Base-by-base conservation (phyloP, 2,888 invertebrate genomes). In the Steromphala cineraria region DNA sequence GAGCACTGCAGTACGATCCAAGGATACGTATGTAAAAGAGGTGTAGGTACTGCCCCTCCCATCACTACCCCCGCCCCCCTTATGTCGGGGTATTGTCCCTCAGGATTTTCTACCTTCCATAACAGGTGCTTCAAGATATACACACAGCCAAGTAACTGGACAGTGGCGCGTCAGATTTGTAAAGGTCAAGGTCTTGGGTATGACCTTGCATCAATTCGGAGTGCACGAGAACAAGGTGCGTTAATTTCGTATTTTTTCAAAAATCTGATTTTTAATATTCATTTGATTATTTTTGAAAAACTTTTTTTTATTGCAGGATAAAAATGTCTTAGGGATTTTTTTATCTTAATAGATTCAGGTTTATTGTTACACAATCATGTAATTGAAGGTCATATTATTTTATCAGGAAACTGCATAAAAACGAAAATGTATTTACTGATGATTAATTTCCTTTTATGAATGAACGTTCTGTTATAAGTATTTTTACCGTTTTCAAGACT, bases 21-120 rank as follows among this genome's bases (percentile, higher is more conserved):
- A 28, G 90, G 89, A 0, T 91, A 87, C 79, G 82, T 91, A 0
- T 91, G 91, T 81, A 86, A 89, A 77, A 86, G 84, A 31, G 74
- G 55, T 1, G 56, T 81, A 8, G 85, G 87, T 2, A 56, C 75
- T 2, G 79, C 55, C 13, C 84, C 81, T 0, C 76, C 84, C 8
- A 84, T 85, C 0, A 81, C 85, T 7, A 78, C 81, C 8, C 86
- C 87, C 19, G 84, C 87, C 0, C 81, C 79, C 2, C 56, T 53
- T 0, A 74, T 84, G 53, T 76, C 79, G 0, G 90, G 90, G 0
- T 81, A 84, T 81, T 91, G 91, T 83, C 91, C 90, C 0, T 28
- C 81, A 2, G 91, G 90, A 1, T 91, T 85, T 82, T 67, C 71
- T 10, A 53, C 79, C 36, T 84, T 85, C n/a, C 83, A 84, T 7